A percentile compares a stretch with the other conserved stretches of the same genome.
Conservation (phyloP, 1,140 invertebrate species). For the Lepidurus couesii region DNA sequence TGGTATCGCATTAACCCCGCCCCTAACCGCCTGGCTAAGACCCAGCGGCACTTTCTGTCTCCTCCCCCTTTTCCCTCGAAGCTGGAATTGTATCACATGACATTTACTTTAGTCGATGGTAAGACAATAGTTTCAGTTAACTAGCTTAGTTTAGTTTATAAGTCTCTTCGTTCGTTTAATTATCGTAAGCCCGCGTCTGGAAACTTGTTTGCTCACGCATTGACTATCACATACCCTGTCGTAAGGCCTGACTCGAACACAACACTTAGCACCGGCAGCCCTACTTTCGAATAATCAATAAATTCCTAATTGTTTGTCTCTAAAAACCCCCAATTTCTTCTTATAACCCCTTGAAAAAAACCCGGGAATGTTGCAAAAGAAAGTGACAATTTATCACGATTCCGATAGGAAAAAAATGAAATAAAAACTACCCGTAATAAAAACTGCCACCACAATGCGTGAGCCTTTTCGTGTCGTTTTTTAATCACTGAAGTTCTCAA, state of each 20-base stretch:
- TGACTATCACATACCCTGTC: slow-evolving; percentile 21
- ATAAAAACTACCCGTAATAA: not conserved
- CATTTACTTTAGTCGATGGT: slow-evolving; percentile 14
- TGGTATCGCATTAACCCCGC: not conserved
- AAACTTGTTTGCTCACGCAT: slow-evolving; percentile 8
- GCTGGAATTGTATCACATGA: slow-evolving; percentile 7
- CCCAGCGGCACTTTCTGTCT: not conserved
- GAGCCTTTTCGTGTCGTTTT: slow-evolving; percentile 11
- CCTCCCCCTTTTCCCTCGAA: not conserved
- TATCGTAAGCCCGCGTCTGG: not conserved
- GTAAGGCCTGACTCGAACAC: slow-evolving; percentile 12
- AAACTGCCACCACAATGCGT: slow-evolving; percentile 11
- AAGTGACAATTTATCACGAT: not conserved
- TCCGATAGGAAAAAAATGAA: not conserved
- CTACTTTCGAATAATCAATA: slow-evolving; percentile 6
- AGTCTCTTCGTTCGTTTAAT: not conserved
- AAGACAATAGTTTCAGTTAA: slow-evolving; percentile 8
- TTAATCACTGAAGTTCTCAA: not conserved
- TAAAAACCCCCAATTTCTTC: not conserved
- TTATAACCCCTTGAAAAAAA: not conserved
- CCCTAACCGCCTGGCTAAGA: not conserved
- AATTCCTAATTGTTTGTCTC: not conserved
- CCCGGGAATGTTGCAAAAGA: not conserved
- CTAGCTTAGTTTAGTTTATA: not conserved
- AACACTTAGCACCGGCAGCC: slow-evolving; percentile 7